Evolutionary conservation across 2,888 invertebrate genomes (phyloP).

Genomic region (Lissocephala sabroskyi): DNA sequence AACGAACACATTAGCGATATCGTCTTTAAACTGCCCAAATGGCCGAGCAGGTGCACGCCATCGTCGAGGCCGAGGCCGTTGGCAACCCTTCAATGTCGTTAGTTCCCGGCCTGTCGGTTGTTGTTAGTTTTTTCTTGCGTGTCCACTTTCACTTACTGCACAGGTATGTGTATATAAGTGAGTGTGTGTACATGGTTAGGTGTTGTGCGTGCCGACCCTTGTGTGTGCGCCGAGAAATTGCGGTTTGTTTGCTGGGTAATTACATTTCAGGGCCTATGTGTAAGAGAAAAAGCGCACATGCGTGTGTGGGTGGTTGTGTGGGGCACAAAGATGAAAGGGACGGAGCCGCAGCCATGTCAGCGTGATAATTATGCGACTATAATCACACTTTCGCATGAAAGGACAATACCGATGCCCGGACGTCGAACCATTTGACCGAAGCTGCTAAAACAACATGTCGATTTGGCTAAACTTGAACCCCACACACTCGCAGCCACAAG

Average conservation of each 20-base stretch:
- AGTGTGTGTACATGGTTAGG: neutral
- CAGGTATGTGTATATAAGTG: constrained; percentile 4
- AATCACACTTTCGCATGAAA: constrained; percentile 64
- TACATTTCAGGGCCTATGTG: constrained; percentile 60
- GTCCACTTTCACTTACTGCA: constrained; percentile 60
- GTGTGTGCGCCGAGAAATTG: constrained; percentile 56
- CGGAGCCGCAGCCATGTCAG: constrained; percentile 54
- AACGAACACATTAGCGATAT: constrained; percentile 60
- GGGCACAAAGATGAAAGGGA: constrained; percentile 14
- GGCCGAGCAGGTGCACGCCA: neutral
- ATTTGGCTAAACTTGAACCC: constrained; percentile 38
- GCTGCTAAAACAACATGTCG: no score
- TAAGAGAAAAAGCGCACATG: no score
- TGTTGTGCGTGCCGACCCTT: no score
- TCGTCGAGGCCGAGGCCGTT: neutral
- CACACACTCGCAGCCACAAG: constrained; percentile 50
- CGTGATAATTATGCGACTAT: constrained; percentile 66
- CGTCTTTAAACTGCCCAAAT: constrained; percentile 36
- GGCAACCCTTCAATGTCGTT: neutral
- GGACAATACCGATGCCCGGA: constrained; percentile 1
- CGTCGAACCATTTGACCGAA: neutral
- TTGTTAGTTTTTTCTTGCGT: constrained; percentile 48
- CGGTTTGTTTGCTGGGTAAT: constrained; percentile 63
- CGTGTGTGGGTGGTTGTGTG: constrained; percentile 7
- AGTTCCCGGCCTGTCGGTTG: neutral